These are phyloP conservation scores for Theropithecus gelada DNA, from an alignment of 2,113 vertebrate genomes.

Conservation along the genomic window DNA sequence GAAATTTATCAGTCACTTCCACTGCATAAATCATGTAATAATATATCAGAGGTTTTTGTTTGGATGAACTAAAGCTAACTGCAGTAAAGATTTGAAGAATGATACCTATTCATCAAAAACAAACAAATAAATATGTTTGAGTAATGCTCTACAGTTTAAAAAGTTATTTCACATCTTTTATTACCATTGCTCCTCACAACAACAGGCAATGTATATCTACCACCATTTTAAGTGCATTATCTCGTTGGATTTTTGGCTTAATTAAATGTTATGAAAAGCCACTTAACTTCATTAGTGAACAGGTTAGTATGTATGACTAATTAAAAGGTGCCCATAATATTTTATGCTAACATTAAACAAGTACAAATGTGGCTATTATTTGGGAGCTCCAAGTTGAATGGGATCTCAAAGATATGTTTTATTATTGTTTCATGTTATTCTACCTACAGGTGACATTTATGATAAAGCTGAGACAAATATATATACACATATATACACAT, in stretches of 20 bases:
- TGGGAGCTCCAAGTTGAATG: not conserved
- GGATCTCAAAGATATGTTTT: not conserved
- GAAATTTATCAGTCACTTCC: slow-evolving; percentile 55
- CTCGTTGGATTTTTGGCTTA: not conserved
- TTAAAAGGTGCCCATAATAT: not conserved
- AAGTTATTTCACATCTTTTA: not conserved
- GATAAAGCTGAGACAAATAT: not conserved
- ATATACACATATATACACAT: not conserved
- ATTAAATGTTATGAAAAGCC: slow-evolving; percentile 57
- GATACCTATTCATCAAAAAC: slow-evolving; percentile 23
- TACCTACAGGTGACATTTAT: not conserved
- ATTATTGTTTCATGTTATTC: not conserved
- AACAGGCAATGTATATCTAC: not conserved
- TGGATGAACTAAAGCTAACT: slow-evolving; percentile 40
- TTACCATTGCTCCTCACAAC: slow-evolving; percentile 5
- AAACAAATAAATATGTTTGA: slow-evolving; percentile 43
- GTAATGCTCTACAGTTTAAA: not conserved
- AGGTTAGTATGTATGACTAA: slow-evolving; percentile 36
- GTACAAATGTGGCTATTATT: not conserved
- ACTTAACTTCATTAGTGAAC: slow-evolving; percentile 14
- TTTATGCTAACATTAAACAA: not conserved
- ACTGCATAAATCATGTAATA: slow-evolving; percentile 25
- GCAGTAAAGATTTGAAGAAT: slow-evolving; percentile 28
- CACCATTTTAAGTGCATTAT: not conserved
- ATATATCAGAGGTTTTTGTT: slow-evolving; percentile 22